Conservation (phyloP, 1,140 invertebrate species). For the Drosophila athabasca region DNA sequence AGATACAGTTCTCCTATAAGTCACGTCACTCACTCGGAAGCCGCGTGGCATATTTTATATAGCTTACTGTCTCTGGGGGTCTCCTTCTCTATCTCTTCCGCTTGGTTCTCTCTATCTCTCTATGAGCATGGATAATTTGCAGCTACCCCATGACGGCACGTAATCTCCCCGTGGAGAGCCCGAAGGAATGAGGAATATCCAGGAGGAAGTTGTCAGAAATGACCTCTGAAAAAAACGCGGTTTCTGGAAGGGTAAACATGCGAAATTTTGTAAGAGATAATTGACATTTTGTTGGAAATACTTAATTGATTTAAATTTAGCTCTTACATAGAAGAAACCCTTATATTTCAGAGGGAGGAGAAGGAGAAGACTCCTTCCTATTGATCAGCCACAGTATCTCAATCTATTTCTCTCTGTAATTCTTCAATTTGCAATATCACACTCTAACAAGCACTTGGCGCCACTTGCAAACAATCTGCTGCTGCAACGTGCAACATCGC, state of each 20-base stretch:
- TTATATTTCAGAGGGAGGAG: no score
- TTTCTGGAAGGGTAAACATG: no score
- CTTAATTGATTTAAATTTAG: background rate
- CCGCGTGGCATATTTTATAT: conserved; percentile 51
- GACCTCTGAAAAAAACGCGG: no score
- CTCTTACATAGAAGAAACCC: no score
- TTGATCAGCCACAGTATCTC: no score
- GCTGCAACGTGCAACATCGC: background rate
- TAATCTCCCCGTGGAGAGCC: conserved; percentile 6
- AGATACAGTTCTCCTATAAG: conserved; percentile 13
- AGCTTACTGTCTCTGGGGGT: conserved; percentile 10
- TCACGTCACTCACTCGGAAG: conserved; percentile 27
- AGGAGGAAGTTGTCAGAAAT: background rate
- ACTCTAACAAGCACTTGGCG: conserved; percentile 19
- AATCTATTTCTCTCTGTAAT: background rate
- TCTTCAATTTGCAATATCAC: conserved; percentile 13
- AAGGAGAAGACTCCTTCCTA: no score
- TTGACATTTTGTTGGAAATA: background rate
- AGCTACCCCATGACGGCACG: conserved; percentile 71
- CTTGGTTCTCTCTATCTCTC: conserved; percentile 6
- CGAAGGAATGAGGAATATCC: conserved; percentile 8
- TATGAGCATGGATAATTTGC: conserved; percentile 53
- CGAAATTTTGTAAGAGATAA: no score
- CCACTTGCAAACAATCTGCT: conserved; percentile 31
- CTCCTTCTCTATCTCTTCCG: background rate